Percentiles rank a stretch among this genome's conserved stretches.
Conservation (phyloP, 92 coral and sea anemone species). For the Siderastrea siderea region DNA sequence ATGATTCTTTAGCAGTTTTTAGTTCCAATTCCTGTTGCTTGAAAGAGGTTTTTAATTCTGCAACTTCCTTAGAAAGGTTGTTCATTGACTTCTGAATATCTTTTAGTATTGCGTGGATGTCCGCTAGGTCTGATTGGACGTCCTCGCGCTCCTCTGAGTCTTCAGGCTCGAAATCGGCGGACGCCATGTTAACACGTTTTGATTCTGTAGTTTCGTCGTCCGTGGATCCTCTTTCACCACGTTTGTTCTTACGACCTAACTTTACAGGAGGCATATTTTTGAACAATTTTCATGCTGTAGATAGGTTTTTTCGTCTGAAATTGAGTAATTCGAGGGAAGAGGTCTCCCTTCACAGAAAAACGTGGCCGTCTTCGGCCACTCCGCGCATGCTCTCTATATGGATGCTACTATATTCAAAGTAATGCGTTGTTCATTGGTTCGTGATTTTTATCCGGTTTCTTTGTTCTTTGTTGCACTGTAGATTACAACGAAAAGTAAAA, state of each 20-base stretch:
- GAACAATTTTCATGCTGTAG: background rate
- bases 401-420: no score
- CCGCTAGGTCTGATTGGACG: background rate
- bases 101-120: background rate
- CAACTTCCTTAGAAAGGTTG: background rate
- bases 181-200: background rate
- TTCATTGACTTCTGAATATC: background rate
- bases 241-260: background rate
- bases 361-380: no score
- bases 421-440: no score
- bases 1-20: background rate
- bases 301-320: background rate
- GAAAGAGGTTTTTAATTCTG: background rate
- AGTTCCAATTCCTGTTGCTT: background rate
- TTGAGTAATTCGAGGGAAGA: no score
- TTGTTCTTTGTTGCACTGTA: no score
- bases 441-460: no score
- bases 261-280: background rate
- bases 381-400: no score
- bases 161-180: no score
- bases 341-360: no score
- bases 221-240: constrained; percentile 1
- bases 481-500: no score
- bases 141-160: no score
- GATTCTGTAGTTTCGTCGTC: background rate